These are phyloP conservation scores for Eucidaris tribuloides DNA, from an alignment of 35 echinoderm and acorn worm species.

Conservation along the genomic window DNA sequence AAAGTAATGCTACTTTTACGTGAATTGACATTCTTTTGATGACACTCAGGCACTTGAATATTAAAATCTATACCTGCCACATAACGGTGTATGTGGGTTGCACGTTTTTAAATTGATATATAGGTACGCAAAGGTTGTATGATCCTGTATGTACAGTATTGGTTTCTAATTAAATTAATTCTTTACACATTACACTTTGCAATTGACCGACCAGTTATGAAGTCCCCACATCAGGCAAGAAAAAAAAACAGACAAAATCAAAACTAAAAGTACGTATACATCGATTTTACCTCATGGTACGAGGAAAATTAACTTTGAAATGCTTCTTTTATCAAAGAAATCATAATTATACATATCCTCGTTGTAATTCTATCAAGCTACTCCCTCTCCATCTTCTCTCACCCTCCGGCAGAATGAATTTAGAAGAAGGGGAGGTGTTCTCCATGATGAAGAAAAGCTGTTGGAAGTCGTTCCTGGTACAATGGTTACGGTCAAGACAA, in stretches of 20 bases:
- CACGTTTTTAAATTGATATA: too few species aligned
- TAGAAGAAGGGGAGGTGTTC: slow-evolving; percentile 39
- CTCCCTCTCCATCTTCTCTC: background rate
- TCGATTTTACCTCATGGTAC: background rate
- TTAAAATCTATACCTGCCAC: too few species aligned
- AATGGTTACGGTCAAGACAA: slow-evolving; percentile 55
- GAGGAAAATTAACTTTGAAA: background rate
- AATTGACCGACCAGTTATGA: too few species aligned
- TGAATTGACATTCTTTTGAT: background rate
- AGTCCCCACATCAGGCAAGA: too few species aligned
- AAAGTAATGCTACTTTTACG: background rate
- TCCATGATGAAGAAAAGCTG: slow-evolving; percentile 65
- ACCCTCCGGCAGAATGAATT: slow-evolving; percentile 54
- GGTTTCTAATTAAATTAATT: too few species aligned
- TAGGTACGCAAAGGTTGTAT: too few species aligned
- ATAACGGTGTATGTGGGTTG: too few species aligned
- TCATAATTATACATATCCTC: background rate
- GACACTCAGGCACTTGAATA: too few species aligned
- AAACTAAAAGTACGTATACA: too few species aligned
- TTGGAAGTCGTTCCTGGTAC: slow-evolving; percentile 54
- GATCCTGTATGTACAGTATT: too few species aligned
- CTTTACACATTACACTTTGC: too few species aligned
- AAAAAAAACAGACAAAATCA: too few species aligned
- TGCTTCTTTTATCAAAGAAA: background rate
- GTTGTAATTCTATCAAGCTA: background rate